These are phyloP conservation scores for Eristalis arbustorum DNA, from an alignment of 2,888 invertebrate genomes.

Conservation along the genomic window DNA sequence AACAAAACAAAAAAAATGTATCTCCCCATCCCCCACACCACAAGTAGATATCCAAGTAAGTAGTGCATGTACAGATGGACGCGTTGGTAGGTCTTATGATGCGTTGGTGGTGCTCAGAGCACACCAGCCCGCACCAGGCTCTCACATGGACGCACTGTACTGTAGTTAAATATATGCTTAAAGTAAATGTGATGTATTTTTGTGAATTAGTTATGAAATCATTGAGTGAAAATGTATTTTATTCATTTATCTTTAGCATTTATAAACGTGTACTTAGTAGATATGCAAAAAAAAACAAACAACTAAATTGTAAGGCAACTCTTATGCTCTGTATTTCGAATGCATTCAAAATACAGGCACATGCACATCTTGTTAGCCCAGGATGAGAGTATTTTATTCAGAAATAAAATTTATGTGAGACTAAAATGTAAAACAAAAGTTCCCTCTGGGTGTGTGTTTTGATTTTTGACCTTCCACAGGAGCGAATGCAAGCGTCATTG, in stretches of 20 bases:
- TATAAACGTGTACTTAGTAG: constrained; percentile 45
- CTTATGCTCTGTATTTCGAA: constrained; percentile 7
- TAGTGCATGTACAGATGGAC: neutral
- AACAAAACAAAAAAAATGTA: constrained; percentile 17
- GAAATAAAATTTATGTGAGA: constrained; percentile 67
- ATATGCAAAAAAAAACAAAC: too few species aligned
- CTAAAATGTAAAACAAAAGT: constrained; percentile 37
- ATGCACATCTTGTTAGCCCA: neutral
- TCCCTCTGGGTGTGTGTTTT: neutral
- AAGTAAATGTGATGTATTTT: constrained; percentile 47
- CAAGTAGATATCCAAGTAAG: neutral
- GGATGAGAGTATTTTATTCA: constrained; percentile 46
- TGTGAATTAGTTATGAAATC: constrained; percentile 40
- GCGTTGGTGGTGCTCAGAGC: too few species aligned
- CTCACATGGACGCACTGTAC: neutral
- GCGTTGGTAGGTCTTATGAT: too few species aligned
- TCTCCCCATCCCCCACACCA: neutral
- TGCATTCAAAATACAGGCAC: neutral
- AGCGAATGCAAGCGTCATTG: too few species aligned
- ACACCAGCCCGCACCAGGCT: too few species aligned
- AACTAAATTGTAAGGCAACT: neutral
- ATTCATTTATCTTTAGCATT: constrained; percentile 48
- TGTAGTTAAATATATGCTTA: constrained; percentile 14
- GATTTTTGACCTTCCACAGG: too few species aligned
- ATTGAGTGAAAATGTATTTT: constrained; percentile 50